phyloP scores from a whole-genome alignment of 2,888 invertebrate species.

The Acleris cristana region DNA sequence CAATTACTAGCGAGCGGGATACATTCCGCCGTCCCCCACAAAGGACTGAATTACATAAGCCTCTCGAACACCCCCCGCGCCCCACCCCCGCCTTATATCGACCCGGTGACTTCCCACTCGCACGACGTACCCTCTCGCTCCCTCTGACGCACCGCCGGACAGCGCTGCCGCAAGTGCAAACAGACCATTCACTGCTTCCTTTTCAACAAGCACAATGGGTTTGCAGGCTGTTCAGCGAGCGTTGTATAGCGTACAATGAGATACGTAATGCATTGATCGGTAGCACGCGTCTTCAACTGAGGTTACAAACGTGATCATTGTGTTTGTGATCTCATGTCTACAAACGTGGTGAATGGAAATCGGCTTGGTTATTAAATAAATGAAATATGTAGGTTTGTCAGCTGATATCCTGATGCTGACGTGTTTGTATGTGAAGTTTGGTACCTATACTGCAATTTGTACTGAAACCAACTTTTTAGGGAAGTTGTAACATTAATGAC shows the following conservation, averaged over 20 bases:
- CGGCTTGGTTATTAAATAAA: too few relatives aligned
- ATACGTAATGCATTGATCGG: constrained; percentile 47
- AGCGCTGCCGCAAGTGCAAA: constrained; percentile 46
- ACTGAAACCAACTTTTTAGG: too few relatives aligned
- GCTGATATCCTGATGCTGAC: too few relatives aligned
- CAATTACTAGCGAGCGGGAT: constrained; percentile 58
- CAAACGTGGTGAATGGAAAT: neutral
- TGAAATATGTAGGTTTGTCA: too few relatives aligned
- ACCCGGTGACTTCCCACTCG: constrained; percentile 57
- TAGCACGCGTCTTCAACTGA: constrained; percentile 31
- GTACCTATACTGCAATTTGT: too few relatives aligned
- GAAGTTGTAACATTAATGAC: too few relatives aligned
- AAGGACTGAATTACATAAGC: constrained; percentile 54
- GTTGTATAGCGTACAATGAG: constrained; percentile 51
- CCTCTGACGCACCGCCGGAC: constrained; percentile 39
- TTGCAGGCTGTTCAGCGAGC: constrained; percentile 48
- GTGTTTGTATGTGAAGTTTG: too few relatives aligned
- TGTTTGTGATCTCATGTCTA: neutral
- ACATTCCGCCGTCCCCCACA: constrained; percentile 57
- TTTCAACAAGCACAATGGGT: constrained; percentile 49
- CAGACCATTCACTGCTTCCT: constrained; percentile 55
- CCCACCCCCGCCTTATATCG: constrained; percentile 54
- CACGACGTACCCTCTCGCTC: constrained; percentile 48
- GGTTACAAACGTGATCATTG: neutral
- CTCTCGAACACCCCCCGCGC: constrained; percentile 26